Base-by-base conservation (phyloP, 2,113 vertebrate species). In the Lepus americanus region DNA sequence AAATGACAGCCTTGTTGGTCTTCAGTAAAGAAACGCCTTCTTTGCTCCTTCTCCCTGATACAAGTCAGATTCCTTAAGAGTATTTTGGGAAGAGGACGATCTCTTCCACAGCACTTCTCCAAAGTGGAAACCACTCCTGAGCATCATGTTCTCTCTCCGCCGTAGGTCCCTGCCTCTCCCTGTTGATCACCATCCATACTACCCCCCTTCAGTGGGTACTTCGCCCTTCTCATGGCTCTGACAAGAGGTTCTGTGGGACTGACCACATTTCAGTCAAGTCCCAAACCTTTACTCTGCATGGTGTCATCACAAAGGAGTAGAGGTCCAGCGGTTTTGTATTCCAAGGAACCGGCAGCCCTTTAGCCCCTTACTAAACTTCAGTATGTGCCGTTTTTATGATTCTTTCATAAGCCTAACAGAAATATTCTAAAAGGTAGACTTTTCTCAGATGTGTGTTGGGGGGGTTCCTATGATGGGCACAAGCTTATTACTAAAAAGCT, bases 1-100 rank as follows among this genome's bases (percentile, higher is more conserved):
- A 92, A 79, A 9, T 25, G n/a, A 19, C 13, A n/a, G 22, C 13
- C 55, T 36, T 53, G 3, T 23, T 76, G 25, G 27, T 66, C 80
- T 78, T 87, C 22, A 64, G 74, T 12, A 29, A 89, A 53, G 73
- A 90, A 95, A 94, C 64, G 33, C 53, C 39, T 14, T 53, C 7
- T 70, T n/a, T 25, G 12, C 9, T 67, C 10, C 55, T 63, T 6
- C 9, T 72, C 39, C 29, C 55, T 74, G n/a, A 31, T 4, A 78
- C 0, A 0, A 16, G 49, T 66, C 67, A 67, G 53, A 64, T 82
- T 93, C 86, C 70, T 87, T 80, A 72, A 92, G 79, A 76, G 51
- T 12, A 0, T 73, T 19, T 19, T 49, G 5, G 17, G 49, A 44
- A 87, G n/a, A 6, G 16, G 14, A 4, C 76, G 36, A 33, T 12